Percentiles rank a stretch among this genome's conserved stretches.
Conservation (phyloP, 2,797 vertebrate species). For the Glyptemys insculpta region DNA sequence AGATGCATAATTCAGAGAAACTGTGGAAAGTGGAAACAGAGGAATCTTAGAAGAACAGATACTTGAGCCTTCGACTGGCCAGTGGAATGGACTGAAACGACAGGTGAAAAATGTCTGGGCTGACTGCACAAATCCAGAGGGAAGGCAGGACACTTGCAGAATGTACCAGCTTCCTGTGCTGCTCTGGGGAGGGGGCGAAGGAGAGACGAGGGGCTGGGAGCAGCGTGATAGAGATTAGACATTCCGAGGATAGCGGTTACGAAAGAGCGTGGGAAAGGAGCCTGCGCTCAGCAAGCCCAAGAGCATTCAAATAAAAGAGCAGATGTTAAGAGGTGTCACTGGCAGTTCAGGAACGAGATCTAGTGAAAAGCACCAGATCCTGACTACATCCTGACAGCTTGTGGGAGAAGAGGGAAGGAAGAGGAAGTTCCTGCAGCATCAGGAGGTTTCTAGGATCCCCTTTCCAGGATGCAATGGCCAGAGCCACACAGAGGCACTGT, state of each 20-base stretch:
- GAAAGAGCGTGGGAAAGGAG: background rate
- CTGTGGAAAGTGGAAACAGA: constrained; percentile 13
- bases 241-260: background rate
- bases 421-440: background rate
- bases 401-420: background rate
- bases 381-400: rapidly evolving
- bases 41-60: constrained; percentile 38
- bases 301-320: background rate
- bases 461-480: no score
- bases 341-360: background rate
- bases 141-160: constrained; percentile 62
- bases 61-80: constrained; percentile 26
- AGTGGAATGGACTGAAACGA: constrained; percentile 55
- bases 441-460: background rate
- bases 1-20: constrained; percentile 41
- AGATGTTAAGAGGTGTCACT: background rate
- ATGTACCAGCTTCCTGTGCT: constrained; percentile 58
- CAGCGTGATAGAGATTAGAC: background rate
- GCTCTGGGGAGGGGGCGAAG: constrained; percentile 44
- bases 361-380: background rate
- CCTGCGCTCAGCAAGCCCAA: background rate
- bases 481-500: no score
- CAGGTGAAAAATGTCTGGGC: constrained; percentile 79
- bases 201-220: background rate
- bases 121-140: constrained; percentile 79